Evolutionary conservation across 2,888 invertebrate genomes (phyloP).

Genomic region (Oeneis ivallda): DNA sequence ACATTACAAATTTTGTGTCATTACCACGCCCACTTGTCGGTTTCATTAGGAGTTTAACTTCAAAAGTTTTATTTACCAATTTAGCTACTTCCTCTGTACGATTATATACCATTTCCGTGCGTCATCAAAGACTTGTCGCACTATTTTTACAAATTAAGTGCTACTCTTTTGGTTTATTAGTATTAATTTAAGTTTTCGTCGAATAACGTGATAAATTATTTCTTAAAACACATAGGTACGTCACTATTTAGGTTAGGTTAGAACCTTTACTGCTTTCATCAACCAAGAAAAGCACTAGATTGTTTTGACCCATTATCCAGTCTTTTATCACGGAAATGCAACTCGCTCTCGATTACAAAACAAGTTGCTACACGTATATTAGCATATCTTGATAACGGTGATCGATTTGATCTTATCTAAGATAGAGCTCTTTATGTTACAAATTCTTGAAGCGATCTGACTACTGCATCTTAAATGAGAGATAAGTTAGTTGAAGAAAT

Average conservation of each 20-base stretch:
- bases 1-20: slow-evolving; percentile 11
- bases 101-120: slow-evolving; percentile 11
- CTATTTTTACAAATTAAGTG: not conserved
- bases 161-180: not conserved
- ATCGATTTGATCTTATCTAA: slow-evolving; percentile 9
- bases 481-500: not conserved
- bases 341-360: not conserved
- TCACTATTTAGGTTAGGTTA: not conserved
- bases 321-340: slow-evolving; percentile 2
- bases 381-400: slow-evolving; percentile 15
- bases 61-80: slow-evolving; percentile 7
- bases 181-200: not conserved
- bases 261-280: not conserved
- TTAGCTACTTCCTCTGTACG: slow-evolving; percentile 7
- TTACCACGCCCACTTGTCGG: slow-evolving; percentile 2
- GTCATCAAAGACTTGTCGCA: not conserved
- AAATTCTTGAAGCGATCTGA: slow-evolving; percentile 1
- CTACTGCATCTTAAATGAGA: not conserved
- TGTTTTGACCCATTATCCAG: not conserved
- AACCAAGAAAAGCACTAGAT: not conserved
- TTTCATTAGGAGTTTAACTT: slow-evolving; percentile 9
- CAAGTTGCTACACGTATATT: slow-evolving; percentile 1
- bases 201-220: not conserved
- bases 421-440: not conserved
- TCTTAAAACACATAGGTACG: not conserved